phyloP scores from a whole-genome alignment of 92 coral and sea anemone genomes.

The Siderastrea radians region DNA sequence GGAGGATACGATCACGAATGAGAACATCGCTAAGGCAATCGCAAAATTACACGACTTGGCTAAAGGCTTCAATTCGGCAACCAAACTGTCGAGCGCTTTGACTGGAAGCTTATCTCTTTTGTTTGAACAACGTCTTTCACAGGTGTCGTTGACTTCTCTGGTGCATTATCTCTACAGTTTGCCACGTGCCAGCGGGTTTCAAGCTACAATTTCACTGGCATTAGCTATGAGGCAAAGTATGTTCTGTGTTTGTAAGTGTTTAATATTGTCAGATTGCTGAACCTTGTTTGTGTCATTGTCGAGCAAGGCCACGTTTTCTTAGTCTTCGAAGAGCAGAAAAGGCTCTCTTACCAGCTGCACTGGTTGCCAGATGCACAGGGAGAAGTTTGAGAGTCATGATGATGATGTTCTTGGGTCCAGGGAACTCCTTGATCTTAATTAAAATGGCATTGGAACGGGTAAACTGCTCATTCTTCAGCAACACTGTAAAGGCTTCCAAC shows the following conservation, averaged over 20 bases:
- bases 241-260: slow-evolving; percentile 57
- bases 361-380: slow-evolving; percentile 79
- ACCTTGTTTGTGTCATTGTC: slow-evolving; percentile 71
- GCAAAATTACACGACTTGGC: too few relatives aligned
- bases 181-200: too few relatives aligned
- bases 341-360: slow-evolving; percentile 78
- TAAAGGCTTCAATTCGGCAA: too few relatives aligned
- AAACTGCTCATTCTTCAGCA: slow-evolving; percentile 58
- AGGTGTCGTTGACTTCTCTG: too few relatives aligned
- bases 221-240: slow-evolving; percentile 6
- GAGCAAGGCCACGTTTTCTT: slow-evolving; percentile 74
- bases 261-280: slow-evolving; percentile 67
- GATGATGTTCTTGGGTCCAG: slow-evolving; percentile 69
- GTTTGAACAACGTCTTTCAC: too few relatives aligned
- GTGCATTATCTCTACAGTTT: too few relatives aligned
- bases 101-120: too few relatives aligned
- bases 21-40: too few relatives aligned
- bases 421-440: slow-evolving; percentile 56
- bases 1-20: too few relatives aligned
- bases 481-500: slow-evolving; percentile 64
- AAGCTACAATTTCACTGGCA: slow-evolving; percentile 59
- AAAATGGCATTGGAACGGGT: slow-evolving; percentile 67
- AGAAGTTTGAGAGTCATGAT: slow-evolving; percentile 66
- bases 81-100: too few relatives aligned
- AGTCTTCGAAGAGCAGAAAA: slow-evolving; percentile 80